Conservation (phyloP, 2,888 invertebrate species). For the Petrophora chlorosata region DNA sequence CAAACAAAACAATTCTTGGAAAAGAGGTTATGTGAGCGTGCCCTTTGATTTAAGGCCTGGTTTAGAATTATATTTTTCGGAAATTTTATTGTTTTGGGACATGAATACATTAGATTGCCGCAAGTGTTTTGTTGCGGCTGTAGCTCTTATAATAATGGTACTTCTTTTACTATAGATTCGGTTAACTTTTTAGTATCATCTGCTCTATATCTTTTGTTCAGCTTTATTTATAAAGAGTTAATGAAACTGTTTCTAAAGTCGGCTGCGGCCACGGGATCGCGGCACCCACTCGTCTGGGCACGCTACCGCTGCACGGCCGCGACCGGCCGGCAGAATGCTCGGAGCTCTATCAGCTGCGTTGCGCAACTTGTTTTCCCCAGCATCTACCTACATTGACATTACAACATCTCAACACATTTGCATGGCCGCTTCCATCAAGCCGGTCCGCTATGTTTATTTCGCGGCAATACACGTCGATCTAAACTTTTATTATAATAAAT, state of each 20-base stretch:
- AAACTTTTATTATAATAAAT: neutral
- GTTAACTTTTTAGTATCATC: no score
- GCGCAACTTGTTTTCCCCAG: slow-evolving; percentile 40
- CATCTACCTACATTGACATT: slow-evolving; percentile 24
- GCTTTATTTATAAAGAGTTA: neutral
- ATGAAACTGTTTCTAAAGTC: neutral
- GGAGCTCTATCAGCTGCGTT: slow-evolving; percentile 25
- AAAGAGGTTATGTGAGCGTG: slow-evolving; percentile 13
- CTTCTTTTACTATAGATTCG: no score
- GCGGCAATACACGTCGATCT: slow-evolving; percentile 1
- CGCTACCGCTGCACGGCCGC: no score
- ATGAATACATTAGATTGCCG: no score
- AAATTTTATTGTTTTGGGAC: no score
- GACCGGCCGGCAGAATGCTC: neutral
- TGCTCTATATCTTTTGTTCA: no score
- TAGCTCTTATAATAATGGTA: no score
- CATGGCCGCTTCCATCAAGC: slow-evolving; percentile 29
- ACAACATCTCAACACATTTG: slow-evolving; percentile 25
- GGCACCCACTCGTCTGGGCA: neutral
- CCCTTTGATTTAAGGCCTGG: slow-evolving; percentile 15
- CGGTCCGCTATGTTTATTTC: slow-evolving; percentile 18
- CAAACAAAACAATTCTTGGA: slow-evolving; percentile 36
- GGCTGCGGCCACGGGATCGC: neutral
- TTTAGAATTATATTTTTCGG: slow-evolving; percentile 7
- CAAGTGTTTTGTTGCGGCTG: no score